A percentile compares a stretch with the other conserved stretches of the same genome.
Evolutionary conservation across 2,888 invertebrate genomes (phyloP).

Genomic region (Drosophila macrothrix): DNA sequence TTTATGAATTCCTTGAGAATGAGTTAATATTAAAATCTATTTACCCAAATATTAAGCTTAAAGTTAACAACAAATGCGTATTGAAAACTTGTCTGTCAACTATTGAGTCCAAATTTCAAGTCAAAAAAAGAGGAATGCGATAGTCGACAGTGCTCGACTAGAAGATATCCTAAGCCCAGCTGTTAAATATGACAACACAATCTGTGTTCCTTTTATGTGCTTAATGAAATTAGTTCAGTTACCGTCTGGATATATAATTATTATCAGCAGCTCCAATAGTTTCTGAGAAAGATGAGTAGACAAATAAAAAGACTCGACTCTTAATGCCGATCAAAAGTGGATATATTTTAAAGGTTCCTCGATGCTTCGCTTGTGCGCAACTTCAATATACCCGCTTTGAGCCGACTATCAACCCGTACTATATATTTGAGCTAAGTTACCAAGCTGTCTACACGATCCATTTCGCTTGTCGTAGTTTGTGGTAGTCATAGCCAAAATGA

Average conservation of each 20-base stretch:
- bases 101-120: constrained; percentile 8
- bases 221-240: not conserved
- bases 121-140: not conserved
- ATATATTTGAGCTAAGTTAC: constrained; percentile 3
- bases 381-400: not conserved
- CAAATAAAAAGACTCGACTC: not conserved
- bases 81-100: constrained; percentile 44
- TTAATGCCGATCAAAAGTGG: not conserved
- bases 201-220: not conserved
- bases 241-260: too few relatives aligned
- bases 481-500: constrained; percentile 46
- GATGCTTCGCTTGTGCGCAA: too few relatives aligned
- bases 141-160: not conserved
- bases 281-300: not conserved
- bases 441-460: constrained; percentile 55
- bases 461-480: constrained; percentile 40
- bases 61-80: constrained; percentile 7
- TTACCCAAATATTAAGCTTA: not conserved
- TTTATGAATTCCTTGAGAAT: not conserved
- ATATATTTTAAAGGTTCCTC: not conserved
- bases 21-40: not conserved
- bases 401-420: not conserved
- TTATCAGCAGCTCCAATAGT: too few relatives aligned
- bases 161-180: not conserved
- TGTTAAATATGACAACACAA: too few relatives aligned